These are phyloP conservation scores for Oxyura jamaicensis DNA, from an alignment of 2,113 vertebrate species.

Conservation along the genomic window DNA sequence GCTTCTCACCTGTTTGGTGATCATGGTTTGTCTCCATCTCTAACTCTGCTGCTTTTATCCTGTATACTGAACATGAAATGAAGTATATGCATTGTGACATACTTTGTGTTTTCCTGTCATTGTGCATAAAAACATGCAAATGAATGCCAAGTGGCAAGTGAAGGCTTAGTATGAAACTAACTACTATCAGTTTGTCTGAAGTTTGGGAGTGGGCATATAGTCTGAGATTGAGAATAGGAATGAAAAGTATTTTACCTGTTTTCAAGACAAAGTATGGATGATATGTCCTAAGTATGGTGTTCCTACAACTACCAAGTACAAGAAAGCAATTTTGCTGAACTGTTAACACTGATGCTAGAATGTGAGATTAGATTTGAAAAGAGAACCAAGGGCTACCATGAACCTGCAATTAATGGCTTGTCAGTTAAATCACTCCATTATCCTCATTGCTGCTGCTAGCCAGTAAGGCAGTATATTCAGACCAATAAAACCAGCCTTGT, in stretches of 20 bases:
- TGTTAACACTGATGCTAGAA: background rate
- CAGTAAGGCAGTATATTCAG: background rate
- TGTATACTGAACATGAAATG: background rate
- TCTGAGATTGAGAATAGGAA: background rate
- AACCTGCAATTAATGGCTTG: background rate
- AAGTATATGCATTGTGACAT: conserved; percentile 17
- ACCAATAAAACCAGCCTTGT: background rate
- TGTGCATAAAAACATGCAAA: conserved; percentile 22
- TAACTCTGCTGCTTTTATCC: background rate
- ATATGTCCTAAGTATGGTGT: background rate
- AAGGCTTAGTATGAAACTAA: background rate
- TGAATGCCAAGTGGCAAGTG: background rate
- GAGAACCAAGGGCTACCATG: background rate
- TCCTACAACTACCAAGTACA: background rate
- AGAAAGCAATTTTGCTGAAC: background rate
- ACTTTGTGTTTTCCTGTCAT: conserved; percentile 35
- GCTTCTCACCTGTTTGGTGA: background rate
- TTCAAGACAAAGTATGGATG: background rate
- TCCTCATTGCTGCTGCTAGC: background rate
- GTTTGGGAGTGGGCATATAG: background rate
- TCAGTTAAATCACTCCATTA: background rate
- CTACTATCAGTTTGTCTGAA: background rate
- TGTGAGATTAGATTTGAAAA: background rate
- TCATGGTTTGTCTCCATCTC: background rate
- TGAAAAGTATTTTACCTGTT: background rate